Conservation (phyloP, 1,140 invertebrate species). For the Pseudomyrmex sp. region DNA sequence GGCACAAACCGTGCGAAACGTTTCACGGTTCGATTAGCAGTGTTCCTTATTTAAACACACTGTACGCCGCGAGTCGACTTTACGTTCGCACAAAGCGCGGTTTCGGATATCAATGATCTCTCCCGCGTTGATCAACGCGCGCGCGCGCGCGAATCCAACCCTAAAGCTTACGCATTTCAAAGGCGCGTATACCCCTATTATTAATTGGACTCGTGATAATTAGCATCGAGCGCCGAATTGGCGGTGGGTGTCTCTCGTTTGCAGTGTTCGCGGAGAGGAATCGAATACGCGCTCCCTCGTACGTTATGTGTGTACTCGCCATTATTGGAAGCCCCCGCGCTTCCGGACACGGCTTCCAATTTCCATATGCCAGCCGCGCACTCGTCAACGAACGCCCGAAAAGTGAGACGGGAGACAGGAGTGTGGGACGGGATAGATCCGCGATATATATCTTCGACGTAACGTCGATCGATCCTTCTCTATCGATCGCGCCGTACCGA, state of each 20-base stretch:
- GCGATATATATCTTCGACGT: constrained; percentile 36
- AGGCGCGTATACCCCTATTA: neutral
- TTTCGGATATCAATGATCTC: constrained; percentile 25
- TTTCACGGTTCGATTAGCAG: constrained; percentile 20
- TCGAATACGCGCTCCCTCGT: neutral
- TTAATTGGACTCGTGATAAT: constrained; percentile 49
- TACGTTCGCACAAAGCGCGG: neutral
- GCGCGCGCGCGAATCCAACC: neutral
- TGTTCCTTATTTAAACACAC: constrained; percentile 20
- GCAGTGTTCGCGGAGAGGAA: constrained; percentile 9
- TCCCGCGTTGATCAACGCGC: neutral
- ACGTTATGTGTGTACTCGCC: constrained; percentile 32
- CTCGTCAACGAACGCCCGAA: constrained; percentile 35
- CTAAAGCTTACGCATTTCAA: neutral
- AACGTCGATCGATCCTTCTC: constrained; percentile 36
- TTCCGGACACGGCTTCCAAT: constrained; percentile 71
- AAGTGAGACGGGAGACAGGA: constrained; percentile 29
- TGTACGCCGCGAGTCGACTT: neutral
- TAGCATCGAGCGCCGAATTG: constrained; percentile 18
- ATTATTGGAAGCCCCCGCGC: constrained; percentile 52
- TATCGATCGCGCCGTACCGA: constrained; percentile 23
- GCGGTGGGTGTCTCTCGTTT: constrained; percentile 21
- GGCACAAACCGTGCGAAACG: constrained; percentile 50
- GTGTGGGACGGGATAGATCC: neutral
- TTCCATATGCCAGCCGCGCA: constrained; percentile 44